Percentiles rank a stretch among this genome's conserved stretches.
Evolutionary conservation across 1,140 invertebrate genomes (phyloP).

Genomic region (Drosophila nebulosa): DNA sequence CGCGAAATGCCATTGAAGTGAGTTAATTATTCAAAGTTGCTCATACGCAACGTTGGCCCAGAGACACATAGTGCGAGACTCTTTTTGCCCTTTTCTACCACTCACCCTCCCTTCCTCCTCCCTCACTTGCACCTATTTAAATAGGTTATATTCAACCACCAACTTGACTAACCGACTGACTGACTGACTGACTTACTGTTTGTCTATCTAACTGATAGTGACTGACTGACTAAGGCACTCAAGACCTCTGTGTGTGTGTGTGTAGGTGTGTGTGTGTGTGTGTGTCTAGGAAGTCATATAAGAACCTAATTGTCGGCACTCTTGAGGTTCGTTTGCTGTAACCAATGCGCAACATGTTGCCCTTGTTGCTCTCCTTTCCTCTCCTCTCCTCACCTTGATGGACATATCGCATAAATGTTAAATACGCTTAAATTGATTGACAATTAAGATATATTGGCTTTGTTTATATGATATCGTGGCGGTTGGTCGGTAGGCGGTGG

Average conservation of each 20-base stretch:
- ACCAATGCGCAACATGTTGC: slow-evolving; percentile 4
- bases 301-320: slow-evolving; percentile 12
- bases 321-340: slow-evolving; percentile 4
- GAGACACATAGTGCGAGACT: background rate
- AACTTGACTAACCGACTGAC: background rate
- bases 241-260: background rate
- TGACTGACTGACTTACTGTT: background rate
- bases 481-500: too few species aligned
- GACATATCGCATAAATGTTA: slow-evolving; percentile 38
- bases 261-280: background rate
- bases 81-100: too few species aligned
- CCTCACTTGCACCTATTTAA: background rate
- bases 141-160: background rate
- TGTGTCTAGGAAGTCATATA: slow-evolving; percentile 5
- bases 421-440: slow-evolving; percentile 50
- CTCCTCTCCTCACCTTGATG: slow-evolving; percentile 1
- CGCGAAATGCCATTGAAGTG: slow-evolving; percentile 42
- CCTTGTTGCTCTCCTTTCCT: background rate
- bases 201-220: background rate
- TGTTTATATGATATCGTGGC: background rate
- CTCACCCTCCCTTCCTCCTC: too few species aligned
- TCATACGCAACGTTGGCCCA: slow-evolving; percentile 53
- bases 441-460: slow-evolving; percentile 38
- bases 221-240: background rate
- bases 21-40: slow-evolving; percentile 63